These are phyloP conservation scores for Leptinotarsa lineolata DNA, from an alignment of 1,140 invertebrate genomes.

Conservation along the genomic window DNA sequence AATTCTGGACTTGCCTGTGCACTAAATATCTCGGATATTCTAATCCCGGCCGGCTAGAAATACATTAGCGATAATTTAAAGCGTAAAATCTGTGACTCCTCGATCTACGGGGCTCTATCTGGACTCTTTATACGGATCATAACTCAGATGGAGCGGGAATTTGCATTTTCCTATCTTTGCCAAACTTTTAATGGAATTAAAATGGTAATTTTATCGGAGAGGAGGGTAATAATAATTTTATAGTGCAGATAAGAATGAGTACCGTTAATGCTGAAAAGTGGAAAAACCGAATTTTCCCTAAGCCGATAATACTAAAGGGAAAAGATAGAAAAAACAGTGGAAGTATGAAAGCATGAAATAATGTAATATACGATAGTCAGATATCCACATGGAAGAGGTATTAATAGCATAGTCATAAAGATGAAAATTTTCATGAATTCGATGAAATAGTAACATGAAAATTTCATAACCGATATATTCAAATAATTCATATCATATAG, in stretches of 20 bases:
- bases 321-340: too few species aligned
- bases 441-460: too few species aligned
- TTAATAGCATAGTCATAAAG: too few species aligned
- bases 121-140: conserved; percentile 33
- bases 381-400: too few species aligned
- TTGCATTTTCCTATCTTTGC: conserved; percentile 38
- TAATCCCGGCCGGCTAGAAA: conserved; percentile 32
- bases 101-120: conserved; percentile 34
- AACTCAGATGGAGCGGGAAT: conserved; percentile 35
- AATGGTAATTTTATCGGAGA: conserved; percentile 29
- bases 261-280: conserved; percentile 12
- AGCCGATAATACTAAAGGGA: too few species aligned
- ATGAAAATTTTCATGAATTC: too few species aligned
- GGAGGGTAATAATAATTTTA: conserved; percentile 6
- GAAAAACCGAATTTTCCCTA: not conserved
- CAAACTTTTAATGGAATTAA: conserved; percentile 34
- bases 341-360: too few species aligned
- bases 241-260: conserved; percentile 18
- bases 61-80: conserved; percentile 37
- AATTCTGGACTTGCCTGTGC: not conserved
- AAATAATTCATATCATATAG: too few species aligned
- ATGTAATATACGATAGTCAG: too few species aligned
- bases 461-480: too few species aligned
- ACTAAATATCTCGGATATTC: conserved; percentile 31
- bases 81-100: conserved; percentile 34